Evolutionary conservation across 2,113 vertebrate species (phyloP), one percentile per base, ranked within the genome.

Genomic region (Hippocampus comes): DNA sequence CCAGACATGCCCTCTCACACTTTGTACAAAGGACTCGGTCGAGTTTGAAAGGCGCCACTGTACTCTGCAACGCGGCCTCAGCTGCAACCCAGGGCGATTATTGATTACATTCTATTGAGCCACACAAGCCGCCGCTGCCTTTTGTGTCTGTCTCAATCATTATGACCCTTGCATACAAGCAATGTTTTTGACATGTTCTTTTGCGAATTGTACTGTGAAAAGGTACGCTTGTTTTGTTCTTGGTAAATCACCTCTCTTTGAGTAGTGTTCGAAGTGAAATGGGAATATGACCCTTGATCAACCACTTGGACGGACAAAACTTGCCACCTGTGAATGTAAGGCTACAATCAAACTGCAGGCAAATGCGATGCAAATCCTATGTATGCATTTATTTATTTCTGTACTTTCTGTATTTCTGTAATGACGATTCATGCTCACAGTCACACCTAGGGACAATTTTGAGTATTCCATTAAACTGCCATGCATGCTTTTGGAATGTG

Each of bases 81-180:
- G 63, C 83, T 82, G 73, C 78, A 75, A 77, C 84, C 78, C 57
- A 4, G 0, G 86, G 89, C 82, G 72, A 68, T 86, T 84, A 91
- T 88, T 87, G 88, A 90, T 88, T 51, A 81, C 53, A 51, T 76
- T 82, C 67, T 84, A 83, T 85, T 84, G 82, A 86, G 75, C 80
- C 71, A 70, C 74, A 78, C 71, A 82, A 76, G 53, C 67, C 20
- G 25, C 25, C 30, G 27, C 72, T 73, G 77, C 78, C 74, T 78
- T 86, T 30, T 59, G 49, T 79, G 72, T 80, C 30, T 18, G 43
- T 67, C 30, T 66, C 23, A 60, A 23, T 70, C 68, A 63, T 72
- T 67, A 46, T 71, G 51, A 78, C 71, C 53, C 27, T 66, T 38
- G n/a, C 76, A 64, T 49, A 64, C 21, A 70, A 7, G 60, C 49